phyloP scores from a whole-genome alignment of 2,113 vertebrate genomes.

The Brienomyrus brachyistius region DNA sequence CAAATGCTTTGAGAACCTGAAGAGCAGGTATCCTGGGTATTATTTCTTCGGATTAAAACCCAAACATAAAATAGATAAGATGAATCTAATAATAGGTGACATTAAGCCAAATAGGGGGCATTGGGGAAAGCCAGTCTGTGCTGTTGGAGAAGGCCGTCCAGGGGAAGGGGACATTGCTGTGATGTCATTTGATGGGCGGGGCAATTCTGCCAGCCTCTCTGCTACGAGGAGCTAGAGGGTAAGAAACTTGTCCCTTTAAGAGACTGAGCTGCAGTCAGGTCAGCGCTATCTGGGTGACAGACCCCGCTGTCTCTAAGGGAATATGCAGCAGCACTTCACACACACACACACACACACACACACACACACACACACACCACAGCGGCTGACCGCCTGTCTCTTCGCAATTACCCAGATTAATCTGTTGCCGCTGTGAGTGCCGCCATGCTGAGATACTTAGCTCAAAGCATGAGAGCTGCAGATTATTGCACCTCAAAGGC shows the following conservation, averaged over 20 bases:
- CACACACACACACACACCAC: background rate
- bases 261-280: background rate
- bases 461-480: background rate
- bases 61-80: background rate
- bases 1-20: background rate
- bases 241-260: background rate
- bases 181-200: background rate
- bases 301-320: background rate
- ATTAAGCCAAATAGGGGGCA: background rate
- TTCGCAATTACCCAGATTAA: background rate
- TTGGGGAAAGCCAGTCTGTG: background rate
- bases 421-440: background rate
- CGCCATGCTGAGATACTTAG: background rate
- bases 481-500: background rate
- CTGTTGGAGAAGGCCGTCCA: background rate
- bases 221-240: background rate
- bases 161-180: background rate
- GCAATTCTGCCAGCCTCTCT: background rate
- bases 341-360: background rate
- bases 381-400: background rate
- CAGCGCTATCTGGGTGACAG: background rate
- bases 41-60: background rate
- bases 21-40: background rate
- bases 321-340: background rate
- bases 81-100: background rate